A percentile compares a stretch with the other conserved stretches of the same genome.
These are phyloP conservation scores for Dicerorhinus sumatrensis DNA, from an alignment of 2,113 vertebrate genomes.

Conservation along the genomic window DNA sequence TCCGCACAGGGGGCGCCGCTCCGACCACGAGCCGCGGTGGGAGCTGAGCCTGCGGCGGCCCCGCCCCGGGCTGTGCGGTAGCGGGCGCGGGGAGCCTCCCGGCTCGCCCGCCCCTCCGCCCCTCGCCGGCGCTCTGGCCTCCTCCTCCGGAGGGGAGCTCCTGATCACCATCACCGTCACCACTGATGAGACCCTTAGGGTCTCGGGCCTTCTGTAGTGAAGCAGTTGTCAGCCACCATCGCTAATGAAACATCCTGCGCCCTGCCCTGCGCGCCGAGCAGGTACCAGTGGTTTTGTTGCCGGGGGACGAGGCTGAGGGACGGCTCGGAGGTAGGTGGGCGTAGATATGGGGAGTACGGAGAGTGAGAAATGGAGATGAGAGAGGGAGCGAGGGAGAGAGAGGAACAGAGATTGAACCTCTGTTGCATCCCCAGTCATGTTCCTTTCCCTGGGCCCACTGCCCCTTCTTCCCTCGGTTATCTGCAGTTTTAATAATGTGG, in stretches of 20 bases:
- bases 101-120: neutral
- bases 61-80: neutral
- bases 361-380: neutral
- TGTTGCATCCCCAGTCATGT: rapidly evolving
- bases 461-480: too few species aligned
- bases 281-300: neutral
- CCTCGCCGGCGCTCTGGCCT: rapidly evolving
- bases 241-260: rapidly evolving
- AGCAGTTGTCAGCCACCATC: rapidly evolving
- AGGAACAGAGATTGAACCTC: neutral
- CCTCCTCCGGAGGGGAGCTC: neutral
- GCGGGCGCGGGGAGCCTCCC: rapidly evolving
- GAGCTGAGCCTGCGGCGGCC: neutral
- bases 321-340: neutral
- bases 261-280: neutral
- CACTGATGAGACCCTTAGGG: neutral
- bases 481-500: neutral
- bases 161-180: rapidly evolving
- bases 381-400: rapidly evolving
- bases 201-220: rapidly evolving
- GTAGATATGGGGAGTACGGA: neutral
- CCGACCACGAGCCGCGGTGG: rapidly evolving
- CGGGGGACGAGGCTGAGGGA: neutral
- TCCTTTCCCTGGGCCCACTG: too few species aligned
- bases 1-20: neutral